Evolutionary conservation across 2,113 vertebrate species (phyloP).

Genomic region (Mormoops blainvillei): DNA sequence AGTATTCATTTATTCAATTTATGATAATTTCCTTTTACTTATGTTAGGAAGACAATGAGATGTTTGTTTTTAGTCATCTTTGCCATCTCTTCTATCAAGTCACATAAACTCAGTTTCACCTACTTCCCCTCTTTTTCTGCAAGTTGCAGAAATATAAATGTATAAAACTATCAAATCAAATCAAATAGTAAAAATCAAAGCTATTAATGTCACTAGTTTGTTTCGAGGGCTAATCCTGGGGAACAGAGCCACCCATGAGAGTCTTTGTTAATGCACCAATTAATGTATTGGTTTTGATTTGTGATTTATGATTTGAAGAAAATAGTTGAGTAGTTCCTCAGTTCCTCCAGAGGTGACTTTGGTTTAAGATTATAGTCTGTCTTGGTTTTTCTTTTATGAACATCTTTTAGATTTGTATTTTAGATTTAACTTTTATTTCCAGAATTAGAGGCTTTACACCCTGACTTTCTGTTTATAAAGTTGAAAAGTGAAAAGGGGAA

Average conservation of each 20-base stretch:
- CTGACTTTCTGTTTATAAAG: background rate
- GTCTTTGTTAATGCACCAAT: background rate
- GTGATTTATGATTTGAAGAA: background rate
- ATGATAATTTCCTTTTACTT: background rate
- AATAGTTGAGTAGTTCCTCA: background rate
- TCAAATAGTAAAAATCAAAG: background rate
- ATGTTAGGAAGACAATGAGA: background rate
- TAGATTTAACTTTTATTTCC: background rate
- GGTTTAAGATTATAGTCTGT: background rate
- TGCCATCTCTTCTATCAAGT: background rate
- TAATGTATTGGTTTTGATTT: conserved; percentile 16
- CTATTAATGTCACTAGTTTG: background rate
- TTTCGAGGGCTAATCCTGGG: background rate
- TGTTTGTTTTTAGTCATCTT: background rate
- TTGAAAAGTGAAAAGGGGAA: background rate
- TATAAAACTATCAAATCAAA: background rate
- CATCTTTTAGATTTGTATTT: background rate
- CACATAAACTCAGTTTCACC: background rate
- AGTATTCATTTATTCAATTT: background rate
- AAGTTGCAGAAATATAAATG: background rate
- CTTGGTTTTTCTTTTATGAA: background rate
- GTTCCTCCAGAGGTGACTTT: background rate
- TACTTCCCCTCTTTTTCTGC: background rate
- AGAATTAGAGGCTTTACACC: background rate
- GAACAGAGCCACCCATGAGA: background rate